A percentile compares a stretch with the other conserved stretches of the same genome.
Conservation (phyloP, 2,113 vertebrate genomes). For the Bubo scandiacus region DNA sequence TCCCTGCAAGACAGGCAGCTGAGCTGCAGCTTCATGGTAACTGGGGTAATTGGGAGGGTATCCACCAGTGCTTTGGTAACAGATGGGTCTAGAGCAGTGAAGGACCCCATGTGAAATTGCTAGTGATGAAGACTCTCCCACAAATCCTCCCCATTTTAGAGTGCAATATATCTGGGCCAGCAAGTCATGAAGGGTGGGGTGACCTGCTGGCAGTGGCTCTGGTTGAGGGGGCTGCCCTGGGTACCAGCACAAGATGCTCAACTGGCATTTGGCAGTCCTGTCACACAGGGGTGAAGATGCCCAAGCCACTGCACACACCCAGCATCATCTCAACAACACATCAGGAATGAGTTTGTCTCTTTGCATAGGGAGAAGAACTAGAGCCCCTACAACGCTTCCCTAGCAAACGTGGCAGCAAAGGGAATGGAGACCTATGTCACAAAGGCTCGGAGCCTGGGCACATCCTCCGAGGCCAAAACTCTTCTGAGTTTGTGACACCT, state of each 20-base stretch:
- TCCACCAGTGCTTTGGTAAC: background rate
- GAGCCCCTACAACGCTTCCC: background rate
- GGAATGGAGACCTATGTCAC: background rate
- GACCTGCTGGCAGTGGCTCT: background rate
- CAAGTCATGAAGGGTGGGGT: accelerated
- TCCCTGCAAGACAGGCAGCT: background rate
- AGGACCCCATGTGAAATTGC: accelerated
- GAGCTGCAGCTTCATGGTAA: background rate
- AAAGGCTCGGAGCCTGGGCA: background rate
- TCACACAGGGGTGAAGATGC: background rate
- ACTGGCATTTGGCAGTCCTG: background rate
- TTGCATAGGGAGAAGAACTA: background rate
- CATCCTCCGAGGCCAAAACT: background rate
- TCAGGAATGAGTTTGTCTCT: too few relatives aligned
- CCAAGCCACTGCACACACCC: background rate
- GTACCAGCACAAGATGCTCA: background rate
- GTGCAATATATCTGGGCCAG: accelerated
- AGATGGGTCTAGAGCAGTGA: background rate
- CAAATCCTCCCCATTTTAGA: background rate
- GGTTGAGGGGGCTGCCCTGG: background rate
- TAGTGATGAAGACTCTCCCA: background rate
- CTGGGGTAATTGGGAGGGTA: accelerated
- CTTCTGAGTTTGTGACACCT: too few relatives aligned
- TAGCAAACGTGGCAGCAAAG: background rate
- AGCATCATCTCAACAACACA: background rate